Percentiles rank a stretch among this genome's conserved stretches.
Conservation (phyloP, 37 sponge, comb jelly and placozoan genomes). For the Spongilla lacustris region DNA sequence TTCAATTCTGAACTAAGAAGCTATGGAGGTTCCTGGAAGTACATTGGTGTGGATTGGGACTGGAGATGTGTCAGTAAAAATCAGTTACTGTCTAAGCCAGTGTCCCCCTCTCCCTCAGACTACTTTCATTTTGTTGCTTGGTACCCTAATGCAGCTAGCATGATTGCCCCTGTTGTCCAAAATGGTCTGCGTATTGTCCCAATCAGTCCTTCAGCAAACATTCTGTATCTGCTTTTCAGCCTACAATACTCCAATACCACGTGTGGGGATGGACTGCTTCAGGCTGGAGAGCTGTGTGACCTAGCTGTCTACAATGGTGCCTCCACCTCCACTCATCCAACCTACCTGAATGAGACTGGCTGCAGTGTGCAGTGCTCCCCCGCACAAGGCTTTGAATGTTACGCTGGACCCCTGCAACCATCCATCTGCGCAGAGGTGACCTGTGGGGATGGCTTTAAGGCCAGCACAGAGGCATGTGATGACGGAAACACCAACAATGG, state of each 20-base stretch:
- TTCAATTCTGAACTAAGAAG: not conserved
- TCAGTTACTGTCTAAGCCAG: not conserved
- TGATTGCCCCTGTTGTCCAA: not conserved
- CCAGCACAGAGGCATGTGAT: slow-evolving; percentile 66
- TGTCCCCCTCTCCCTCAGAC: not conserved
- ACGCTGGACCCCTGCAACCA: slow-evolving; percentile 7
- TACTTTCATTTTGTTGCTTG: slow-evolving; percentile 7
- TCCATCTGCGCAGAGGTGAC: slow-evolving; percentile 19
- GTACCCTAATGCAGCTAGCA: not conserved
- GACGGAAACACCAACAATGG: slow-evolving; percentile 25
- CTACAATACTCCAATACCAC: not conserved
- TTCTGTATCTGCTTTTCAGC: not conserved
- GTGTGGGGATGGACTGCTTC: slow-evolving; percentile 73
- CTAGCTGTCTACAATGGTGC: not conserved
- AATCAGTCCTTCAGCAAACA: not conserved
- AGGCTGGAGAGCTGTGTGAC: slow-evolving; percentile 74
- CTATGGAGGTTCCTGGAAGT: not conserved
- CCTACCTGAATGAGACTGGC: not conserved
- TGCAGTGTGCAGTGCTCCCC: slow-evolving; percentile 20
- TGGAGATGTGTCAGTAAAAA: not conserved
- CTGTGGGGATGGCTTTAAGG: slow-evolving; percentile 66
- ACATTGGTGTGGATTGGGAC: not conserved
- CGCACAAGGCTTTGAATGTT: slow-evolving; percentile 36
- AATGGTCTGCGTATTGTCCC: not conserved
- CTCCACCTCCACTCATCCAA: not conserved